phyloP scores from a whole-genome alignment of 2,888 invertebrate genomes.

The Clanis bilineata region DNA sequence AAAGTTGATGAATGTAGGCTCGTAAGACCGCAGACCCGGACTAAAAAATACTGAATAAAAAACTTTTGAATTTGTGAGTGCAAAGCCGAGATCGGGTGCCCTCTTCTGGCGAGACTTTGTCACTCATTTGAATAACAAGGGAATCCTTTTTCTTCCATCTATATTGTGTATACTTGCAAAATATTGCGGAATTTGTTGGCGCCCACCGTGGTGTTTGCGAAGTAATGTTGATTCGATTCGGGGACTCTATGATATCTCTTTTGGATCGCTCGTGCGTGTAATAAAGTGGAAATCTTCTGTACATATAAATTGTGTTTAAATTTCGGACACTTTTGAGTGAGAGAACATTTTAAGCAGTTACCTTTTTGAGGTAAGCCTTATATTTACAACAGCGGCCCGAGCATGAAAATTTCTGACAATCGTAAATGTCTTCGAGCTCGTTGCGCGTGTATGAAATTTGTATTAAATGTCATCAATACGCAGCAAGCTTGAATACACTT shows the following conservation, averaged over 20 bases:
- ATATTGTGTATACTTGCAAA: constrained; percentile 27
- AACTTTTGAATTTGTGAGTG: constrained; percentile 51
- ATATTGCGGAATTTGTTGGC: constrained; percentile 25
- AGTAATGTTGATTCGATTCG: constrained; percentile 26
- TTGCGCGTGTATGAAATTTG: no score
- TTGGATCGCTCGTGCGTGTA: neutral
- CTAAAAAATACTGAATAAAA: constrained; percentile 44
- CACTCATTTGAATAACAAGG: constrained; percentile 74
- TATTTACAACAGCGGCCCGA: no score
- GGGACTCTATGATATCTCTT: constrained; percentile 16
- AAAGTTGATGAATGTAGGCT: constrained; percentile 5
- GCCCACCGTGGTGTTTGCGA: constrained; percentile 22
- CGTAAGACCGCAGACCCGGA: constrained; percentile 18
- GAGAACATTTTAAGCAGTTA: neutral
- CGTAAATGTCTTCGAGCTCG: no score
- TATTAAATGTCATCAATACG: no score
- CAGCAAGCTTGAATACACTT: no score
- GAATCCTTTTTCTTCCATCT: constrained; percentile 59
- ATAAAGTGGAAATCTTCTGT: neutral
- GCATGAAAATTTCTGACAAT: no score
- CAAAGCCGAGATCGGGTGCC: constrained; percentile 48
- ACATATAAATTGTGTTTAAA: no score
- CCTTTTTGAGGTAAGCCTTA: no score
- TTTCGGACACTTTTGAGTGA: no score
- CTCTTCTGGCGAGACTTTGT: constrained; percentile 56